Conservation (phyloP, 2,888 invertebrate species). For the Heliconius ethilla region DNA sequence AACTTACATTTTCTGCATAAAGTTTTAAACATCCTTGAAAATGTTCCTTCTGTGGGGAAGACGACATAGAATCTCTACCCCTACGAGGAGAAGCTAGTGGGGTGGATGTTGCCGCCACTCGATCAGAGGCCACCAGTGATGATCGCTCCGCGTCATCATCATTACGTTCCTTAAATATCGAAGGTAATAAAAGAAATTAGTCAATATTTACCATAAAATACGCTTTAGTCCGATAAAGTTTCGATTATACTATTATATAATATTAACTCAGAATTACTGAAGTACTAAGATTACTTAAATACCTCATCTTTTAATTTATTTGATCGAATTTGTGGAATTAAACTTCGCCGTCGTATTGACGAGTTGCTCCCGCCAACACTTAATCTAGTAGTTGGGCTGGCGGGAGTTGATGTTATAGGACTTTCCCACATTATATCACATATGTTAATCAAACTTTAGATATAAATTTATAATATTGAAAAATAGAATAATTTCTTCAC, state of each 20-base stretch:
- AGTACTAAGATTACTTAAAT: conserved; percentile 33
- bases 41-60: conserved; percentile 84
- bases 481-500: not conserved
- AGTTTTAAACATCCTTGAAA: conserved; percentile 89
- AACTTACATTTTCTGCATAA: conserved; percentile 87
- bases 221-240: not conserved
- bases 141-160: conserved; percentile 84
- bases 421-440: conserved; percentile 62
- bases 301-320: conserved; percentile 63
- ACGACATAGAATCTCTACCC: conserved; percentile 64
- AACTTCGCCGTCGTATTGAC: conserved; percentile 65
- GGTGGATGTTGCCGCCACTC: conserved; percentile 67
- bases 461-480: conserved; percentile 7
- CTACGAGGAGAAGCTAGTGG: conserved; percentile 61
- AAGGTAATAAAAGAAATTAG: not conserved
- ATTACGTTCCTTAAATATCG: conserved; percentile 66
- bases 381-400: conserved; percentile 51
- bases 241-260: not conserved
- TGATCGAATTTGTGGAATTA: conserved; percentile 60
- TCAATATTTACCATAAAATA: not conserved
- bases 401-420: conserved; percentile 65
- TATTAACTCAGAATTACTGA: too few relatives aligned
- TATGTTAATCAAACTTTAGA: conserved; percentile 27
- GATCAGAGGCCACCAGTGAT: conserved; percentile 73
- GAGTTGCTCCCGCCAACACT: conserved; percentile 72